Evolutionary conservation across 2,797 vertebrate genomes (phyloP).

Genomic region (Urophycis tenuis): DNA sequence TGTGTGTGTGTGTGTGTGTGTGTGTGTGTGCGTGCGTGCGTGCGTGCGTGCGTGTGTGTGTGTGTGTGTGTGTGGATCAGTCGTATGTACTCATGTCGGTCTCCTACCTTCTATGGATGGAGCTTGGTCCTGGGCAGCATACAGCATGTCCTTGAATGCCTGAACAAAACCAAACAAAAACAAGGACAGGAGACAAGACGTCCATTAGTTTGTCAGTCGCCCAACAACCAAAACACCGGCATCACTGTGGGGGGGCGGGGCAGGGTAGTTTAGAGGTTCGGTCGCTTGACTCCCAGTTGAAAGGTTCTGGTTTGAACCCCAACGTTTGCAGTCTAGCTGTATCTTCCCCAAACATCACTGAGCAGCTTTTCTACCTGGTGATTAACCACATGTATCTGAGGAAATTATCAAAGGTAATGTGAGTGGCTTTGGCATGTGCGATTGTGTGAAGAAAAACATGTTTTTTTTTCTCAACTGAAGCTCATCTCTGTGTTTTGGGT

Average conservation of each 20-base stretch:
- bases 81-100: background rate
- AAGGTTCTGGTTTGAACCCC: no score
- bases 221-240: background rate
- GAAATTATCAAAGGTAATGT: background rate
- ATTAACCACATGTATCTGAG: background rate
- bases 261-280: background rate
- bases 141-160: constrained; percentile 99
- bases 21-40: background rate
- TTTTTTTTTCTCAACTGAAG: background rate
- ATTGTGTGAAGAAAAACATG: background rate
- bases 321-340: background rate
- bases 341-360: background rate
- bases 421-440: background rate
- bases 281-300: background rate
- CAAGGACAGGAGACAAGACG: background rate
- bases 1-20: background rate
- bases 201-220: background rate
- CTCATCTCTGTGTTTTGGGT: background rate
- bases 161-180: constrained; percentile 53
- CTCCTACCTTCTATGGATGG: constrained; percentile 96
- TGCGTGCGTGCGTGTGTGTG: background rate
- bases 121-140: constrained; percentile 96
- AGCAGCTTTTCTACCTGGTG: background rate
- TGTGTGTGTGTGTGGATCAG: background rate
- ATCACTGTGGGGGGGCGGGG: background rate